Base-by-base conservation (phyloP, 23 tunicate species). In the Diplosoma virens region DNA sequence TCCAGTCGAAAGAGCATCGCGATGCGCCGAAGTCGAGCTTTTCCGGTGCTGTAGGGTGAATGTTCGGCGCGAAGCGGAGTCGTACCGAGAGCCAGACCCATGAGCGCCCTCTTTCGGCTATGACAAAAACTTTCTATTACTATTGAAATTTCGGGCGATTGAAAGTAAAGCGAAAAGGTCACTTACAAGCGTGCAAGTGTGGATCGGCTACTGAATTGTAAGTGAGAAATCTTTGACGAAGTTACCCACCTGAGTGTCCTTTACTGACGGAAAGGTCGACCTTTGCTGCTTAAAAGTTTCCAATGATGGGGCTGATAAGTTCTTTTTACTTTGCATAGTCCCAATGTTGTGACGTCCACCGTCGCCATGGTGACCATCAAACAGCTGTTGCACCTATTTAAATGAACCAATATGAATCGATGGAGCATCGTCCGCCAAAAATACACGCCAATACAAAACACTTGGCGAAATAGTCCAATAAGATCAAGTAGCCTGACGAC, bases 301-400 rank as follows among this genome's bases (percentile, higher is more conserved):
- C 22, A 75, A 87, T 5, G 82, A 66, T 1, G 79, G 86, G 5
- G 86, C 79, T 2, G 86, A 81, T 7, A 41, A 17, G 68, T 81
- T 70, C 68, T 83, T 75, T 66, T 87, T 87, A n/a, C 25, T 71
- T 29, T 87, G 95, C 79, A 81, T 50, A 31, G 58, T 2, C 1
- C 79, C 86, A 9, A 81, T 3, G 36, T 82, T 82, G 28, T 32
- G 81, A 21, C 80, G 87, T 30, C 88, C 63, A 0, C 75, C 85
- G 35, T 89, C 96, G 35, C 83, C 95, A 53, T 83, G 95, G 71
- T 59, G 86, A 21, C 74, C 79, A 25, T 89, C 96, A 78, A 84
- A 83, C 79, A 89, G 41, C 55, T 89, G 96, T 32, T 89, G 96
- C 1, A 89, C 96, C 81, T 89, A 64, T 25, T 32, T 45, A n/a